Evolutionary conservation across 2,113 vertebrate species (phyloP), one percentile per base, ranked within the genome.

Genomic region (Callithrix jacchus): DNA sequence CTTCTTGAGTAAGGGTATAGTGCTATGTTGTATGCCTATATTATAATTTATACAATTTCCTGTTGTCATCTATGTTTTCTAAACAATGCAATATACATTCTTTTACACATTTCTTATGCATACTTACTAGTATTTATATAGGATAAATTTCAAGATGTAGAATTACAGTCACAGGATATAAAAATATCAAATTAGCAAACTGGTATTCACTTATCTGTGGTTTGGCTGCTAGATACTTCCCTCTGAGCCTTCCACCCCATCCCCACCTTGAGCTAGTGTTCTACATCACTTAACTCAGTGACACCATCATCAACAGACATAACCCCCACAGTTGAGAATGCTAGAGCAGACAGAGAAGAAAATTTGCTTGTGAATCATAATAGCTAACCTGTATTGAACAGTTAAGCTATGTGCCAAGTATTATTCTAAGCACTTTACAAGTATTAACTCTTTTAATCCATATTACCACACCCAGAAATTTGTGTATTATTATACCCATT

Each of bases 301-400:
- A 82, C 17, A 45, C 14, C 64, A 35, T 58, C 54, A 71, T 58
- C 52, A 80, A 74, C 80, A 73, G n/a, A 85, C 61, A 85, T 83
- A 61, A 40, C 18, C 23, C 32, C 77, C 77, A 86, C 45, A 82
- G 16, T 71, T 84, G 54, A 88, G 77, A 85, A 66, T 64, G 61
- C 66, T 82, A 25, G 54, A 94, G 40, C 52, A 66, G 8, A 54
- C 8, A 87, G 47, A 83, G 20, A 37, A 96, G 42, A 95, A 9
- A n/a, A 92, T 95, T 87, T 87, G 71, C 13, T 86, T 93, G 61
- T 56, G n/a, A 94, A 77, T 77, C 84, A 40, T 71, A 81, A 56
- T 77, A 71, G n/a, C 81, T 87, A 87, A 64, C 86, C 79, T 89
- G 27, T 93, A 54, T 6, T 45, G 10, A 86, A 52, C 68, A 84